Percentiles rank a stretch among this genome's conserved stretches.
Evolutionary conservation across 2,113 vertebrate species (phyloP).

Genomic region (Anhinga rufa): DNA sequence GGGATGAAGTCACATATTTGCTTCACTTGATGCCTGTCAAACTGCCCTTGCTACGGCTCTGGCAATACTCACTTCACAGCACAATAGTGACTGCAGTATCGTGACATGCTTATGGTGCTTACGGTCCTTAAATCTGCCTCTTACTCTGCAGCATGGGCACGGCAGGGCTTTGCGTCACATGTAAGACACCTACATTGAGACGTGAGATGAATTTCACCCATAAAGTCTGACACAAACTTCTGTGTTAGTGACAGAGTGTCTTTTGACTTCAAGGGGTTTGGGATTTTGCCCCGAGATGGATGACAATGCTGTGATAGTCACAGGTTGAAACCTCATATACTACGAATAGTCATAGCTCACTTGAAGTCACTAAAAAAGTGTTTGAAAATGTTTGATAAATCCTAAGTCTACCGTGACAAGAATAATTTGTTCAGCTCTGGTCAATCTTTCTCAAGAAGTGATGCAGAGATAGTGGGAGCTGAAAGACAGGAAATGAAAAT

Average conservation of each 20-base stretch:
- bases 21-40: neutral
- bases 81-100: accelerated
- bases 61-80: neutral
- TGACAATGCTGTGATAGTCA: neutral
- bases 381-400: neutral
- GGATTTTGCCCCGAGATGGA: neutral
- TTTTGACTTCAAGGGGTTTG: neutral
- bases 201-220: neutral
- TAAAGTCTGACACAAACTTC: neutral
- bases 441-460: neutral
- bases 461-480: neutral
- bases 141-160: neutral
- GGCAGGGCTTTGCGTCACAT: neutral
- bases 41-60: neutral
- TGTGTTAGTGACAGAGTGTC: neutral
- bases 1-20: conserved; percentile 27
- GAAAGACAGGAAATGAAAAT: neutral
- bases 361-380: neutral
- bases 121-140: neutral
- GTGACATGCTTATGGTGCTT: neutral
- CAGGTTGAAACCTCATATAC: neutral
- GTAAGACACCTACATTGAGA: neutral
- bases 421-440: neutral
- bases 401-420: neutral
- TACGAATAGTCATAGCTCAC: neutral